These are phyloP conservation scores for Tipula unca DNA, from an alignment of 2,888 invertebrate genomes.

Conservation along the genomic window DNA sequence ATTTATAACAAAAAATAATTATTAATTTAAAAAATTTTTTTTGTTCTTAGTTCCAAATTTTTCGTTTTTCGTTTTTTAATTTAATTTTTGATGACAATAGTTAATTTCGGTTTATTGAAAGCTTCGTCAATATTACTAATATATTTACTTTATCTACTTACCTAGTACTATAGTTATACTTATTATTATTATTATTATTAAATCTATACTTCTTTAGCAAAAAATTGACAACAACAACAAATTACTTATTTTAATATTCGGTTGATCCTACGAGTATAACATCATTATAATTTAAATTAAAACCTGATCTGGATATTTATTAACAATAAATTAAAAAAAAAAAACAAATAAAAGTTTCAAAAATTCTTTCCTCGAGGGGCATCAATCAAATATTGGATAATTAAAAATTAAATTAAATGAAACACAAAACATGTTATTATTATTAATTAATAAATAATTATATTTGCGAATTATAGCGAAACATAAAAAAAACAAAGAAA, in stretches of 20 bases:
- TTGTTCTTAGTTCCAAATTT: neutral
- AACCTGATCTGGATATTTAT: neutral
- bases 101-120: neutral
- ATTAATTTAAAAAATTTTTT: neutral
- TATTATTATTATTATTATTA: neutral
- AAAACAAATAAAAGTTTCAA: neutral
- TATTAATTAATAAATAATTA: neutral
- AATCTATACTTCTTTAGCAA: neutral
- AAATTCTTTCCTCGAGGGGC: neutral
- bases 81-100: neutral
- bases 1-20: conserved; percentile 9
- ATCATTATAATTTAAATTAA: no score
- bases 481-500: neutral
- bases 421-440: neutral
- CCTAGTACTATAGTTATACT: neutral
- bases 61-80: neutral
- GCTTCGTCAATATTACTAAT: neutral
- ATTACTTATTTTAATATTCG: neutral
- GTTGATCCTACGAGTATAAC: neutral
- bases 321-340: neutral
- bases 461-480: neutral
- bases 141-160: neutral
- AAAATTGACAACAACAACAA: neutral
- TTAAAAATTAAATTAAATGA: neutral
- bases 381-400: neutral